Percentiles rank a stretch among this genome's conserved stretches.
Evolutionary conservation across 2,888 invertebrate genomes (phyloP).

Genomic region (Liodrosophila aerea): DNA sequence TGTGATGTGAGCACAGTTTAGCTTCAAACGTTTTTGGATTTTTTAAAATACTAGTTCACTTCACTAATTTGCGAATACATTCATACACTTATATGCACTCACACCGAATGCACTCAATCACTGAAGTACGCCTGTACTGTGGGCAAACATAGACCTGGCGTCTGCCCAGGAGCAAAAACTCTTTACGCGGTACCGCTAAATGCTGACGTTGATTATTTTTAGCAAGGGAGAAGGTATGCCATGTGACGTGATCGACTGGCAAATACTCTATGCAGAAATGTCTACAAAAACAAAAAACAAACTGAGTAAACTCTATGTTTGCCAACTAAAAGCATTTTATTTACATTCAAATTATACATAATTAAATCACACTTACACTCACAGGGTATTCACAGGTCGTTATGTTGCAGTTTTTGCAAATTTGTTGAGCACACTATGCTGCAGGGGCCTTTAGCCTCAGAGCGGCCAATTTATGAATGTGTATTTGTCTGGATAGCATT

Average conservation of each 20-base stretch:
- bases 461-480: slow-evolving; percentile 45
- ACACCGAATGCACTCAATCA: slow-evolving; percentile 24
- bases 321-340: no score
- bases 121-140: slow-evolving; percentile 32
- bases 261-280: not conserved
- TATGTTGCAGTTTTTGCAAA: not conserved
- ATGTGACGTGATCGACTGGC: no score
- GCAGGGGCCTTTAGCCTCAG: not conserved
- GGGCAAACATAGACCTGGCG: slow-evolving; percentile 13
- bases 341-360: no score
- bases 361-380: no score
- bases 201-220: slow-evolving; percentile 40
- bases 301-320: no score
- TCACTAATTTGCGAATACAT: slow-evolving; percentile 57
- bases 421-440: slow-evolving; percentile 9
- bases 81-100: slow-evolving; percentile 36
- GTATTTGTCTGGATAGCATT: slow-evolving; percentile 56
- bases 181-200: slow-evolving; percentile 18
- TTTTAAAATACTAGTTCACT: slow-evolving; percentile 21
- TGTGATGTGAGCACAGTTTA: no score
- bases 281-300: no score
- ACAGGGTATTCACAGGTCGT: not conserved
- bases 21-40: no score
- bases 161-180: not conserved
- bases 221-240: no score